Evolutionary conservation across 23 tunicate species (phyloP), one percentile per base, ranked within the genome.

Genomic region (Diplosoma virens): DNA sequence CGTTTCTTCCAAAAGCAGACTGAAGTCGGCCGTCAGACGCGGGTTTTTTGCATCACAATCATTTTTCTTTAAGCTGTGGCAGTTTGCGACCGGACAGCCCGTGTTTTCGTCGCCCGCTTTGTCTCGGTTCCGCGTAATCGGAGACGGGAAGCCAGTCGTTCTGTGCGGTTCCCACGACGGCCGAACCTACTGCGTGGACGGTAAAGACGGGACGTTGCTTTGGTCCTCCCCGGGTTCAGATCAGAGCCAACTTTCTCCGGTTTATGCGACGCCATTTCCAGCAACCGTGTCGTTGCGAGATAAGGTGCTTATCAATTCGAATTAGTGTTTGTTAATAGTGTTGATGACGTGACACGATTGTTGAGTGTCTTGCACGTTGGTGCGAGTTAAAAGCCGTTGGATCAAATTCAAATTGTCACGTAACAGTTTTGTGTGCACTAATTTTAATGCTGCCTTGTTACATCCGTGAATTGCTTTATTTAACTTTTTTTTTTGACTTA

Each of bases 101-200:
- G 66, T 81, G 3, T 86, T 86, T 81, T 87, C 94, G 4, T 87
- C 94, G 7, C 94, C 94, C 25, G 36, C 76, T 23, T 7, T 77
- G 22, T 66, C 47, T 69, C 36, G 3, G 37, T 37, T 35, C 4
- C 3, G 1, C 3, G 25, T 11, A 37, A 5, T 1, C 35, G 29
- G 68, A 31, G 16, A 24, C 20, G 27, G 26, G 34, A 30, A 48
- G 7, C 27, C 64, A 45, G 23, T 50, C 22, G 31, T 82, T n/a
- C 1, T 47, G n/a, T 52, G 86, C 63, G 97, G 97, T 6, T 84
- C 91, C 0, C 97, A 92, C 64, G 97, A 92, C 59, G 97, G 97
- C 2, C 17, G 27, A 25, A n/a, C 75, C 2, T 81, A 92, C 48
- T 80, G 89, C 37, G 16, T 92, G 2, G 47, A 77, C 54, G 0